Conservation (phyloP, 2,797 vertebrate genomes). For the Eremophila alpestris region DNA sequence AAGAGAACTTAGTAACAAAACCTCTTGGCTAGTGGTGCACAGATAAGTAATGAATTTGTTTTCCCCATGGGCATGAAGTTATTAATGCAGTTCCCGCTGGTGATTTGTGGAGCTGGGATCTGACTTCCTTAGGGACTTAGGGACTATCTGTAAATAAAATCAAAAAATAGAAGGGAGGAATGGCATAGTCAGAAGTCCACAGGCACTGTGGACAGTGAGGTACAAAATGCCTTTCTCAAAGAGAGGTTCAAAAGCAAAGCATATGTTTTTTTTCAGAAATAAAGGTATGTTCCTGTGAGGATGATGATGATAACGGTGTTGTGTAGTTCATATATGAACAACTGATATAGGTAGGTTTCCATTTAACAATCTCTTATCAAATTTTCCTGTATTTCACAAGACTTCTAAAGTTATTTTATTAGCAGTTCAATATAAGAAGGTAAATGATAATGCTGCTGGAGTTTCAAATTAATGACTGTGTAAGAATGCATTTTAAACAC, state of each 20-base stretch:
- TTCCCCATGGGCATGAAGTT: background rate
- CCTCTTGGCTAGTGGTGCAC: background rate
- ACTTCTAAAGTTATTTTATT: background rate
- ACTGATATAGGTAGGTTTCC: background rate
- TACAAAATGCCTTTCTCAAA: background rate
- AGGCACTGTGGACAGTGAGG: background rate
- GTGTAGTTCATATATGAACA: background rate
- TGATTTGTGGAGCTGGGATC: background rate
- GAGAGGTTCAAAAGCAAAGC: background rate
- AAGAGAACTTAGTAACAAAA: background rate
- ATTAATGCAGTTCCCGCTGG: background rate
- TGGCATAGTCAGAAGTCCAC: background rate
- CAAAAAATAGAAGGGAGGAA: background rate
- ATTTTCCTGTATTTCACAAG: constrained; percentile 16
- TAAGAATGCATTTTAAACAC: constrained; percentile 1
- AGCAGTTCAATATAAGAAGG: background rate
- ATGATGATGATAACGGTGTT: background rate
- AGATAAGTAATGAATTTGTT: background rate
- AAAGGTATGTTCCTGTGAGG: background rate
- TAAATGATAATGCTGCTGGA: constrained; percentile 11
- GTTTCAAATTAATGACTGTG: background rate
- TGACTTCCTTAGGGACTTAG: background rate
- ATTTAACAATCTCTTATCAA: background rate
- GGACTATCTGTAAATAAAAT: background rate
- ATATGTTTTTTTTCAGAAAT: background rate